Evolutionary conservation across 2,888 invertebrate genomes (phyloP).

Genomic region (Melipona beecheii): DNA sequence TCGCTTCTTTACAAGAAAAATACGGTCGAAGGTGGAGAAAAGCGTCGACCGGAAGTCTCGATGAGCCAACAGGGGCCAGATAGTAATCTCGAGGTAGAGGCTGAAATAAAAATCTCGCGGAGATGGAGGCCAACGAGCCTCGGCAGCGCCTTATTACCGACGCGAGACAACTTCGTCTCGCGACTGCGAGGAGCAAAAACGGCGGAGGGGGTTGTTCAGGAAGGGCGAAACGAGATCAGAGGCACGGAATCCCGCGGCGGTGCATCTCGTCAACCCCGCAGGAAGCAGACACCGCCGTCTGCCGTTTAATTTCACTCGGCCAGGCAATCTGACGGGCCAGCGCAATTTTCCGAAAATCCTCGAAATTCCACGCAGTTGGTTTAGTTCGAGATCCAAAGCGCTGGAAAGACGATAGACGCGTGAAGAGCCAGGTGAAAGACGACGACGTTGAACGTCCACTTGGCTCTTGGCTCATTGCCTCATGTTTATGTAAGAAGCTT

Average conservation of each 20-base stretch:
- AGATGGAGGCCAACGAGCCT: slow-evolving; percentile 35
- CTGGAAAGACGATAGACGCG: background rate
- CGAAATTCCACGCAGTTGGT: slow-evolving; percentile 32
- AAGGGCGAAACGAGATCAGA: slow-evolving; percentile 16
- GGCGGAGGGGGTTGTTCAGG: background rate
- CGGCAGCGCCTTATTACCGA: slow-evolving; percentile 61
- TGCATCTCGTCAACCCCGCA: slow-evolving; percentile 61
- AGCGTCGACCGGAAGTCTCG: background rate
- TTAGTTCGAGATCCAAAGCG: background rate
- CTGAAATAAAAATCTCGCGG: slow-evolving; percentile 51
- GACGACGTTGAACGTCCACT: background rate
- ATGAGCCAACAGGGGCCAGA: background rate
- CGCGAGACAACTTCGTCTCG: slow-evolving; percentile 40
- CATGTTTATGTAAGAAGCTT: slow-evolving; percentile 21
- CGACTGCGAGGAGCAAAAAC: background rate
- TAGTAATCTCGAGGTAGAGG: slow-evolving; percentile 32
- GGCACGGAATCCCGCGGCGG: slow-evolving; percentile 21
- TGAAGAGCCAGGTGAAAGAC: background rate
- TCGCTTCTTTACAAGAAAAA: background rate
- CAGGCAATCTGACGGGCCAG: slow-evolving; percentile 38
- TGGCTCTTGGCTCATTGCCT: background rate
- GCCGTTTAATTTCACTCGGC: slow-evolving; percentile 68
- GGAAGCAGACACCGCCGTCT: slow-evolving; percentile 55
- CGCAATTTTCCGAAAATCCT: slow-evolving; percentile 56
- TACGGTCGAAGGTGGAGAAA: background rate